Conservation (phyloP, 2,888 invertebrate genomes). For the Caenorhabditis imperialis region DNA sequence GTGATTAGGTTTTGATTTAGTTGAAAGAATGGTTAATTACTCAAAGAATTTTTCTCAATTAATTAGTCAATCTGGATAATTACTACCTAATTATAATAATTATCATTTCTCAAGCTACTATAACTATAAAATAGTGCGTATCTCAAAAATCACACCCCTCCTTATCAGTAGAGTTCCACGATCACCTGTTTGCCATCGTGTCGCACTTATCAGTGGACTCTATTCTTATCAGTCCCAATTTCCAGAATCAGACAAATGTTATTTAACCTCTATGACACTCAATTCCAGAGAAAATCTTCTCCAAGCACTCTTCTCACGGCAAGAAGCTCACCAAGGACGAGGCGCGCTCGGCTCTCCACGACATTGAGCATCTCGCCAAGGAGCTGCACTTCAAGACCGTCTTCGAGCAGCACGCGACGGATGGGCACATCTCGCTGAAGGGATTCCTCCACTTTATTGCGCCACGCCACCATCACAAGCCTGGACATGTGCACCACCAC, state of each 20-base stretch:
- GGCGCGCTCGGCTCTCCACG: conserved; percentile 47
- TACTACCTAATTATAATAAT: too few relatives aligned
- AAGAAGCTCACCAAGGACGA: conserved; percentile 39
- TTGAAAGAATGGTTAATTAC: not conserved
- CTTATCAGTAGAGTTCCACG: too few relatives aligned
- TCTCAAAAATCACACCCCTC: too few relatives aligned
- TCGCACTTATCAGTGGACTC: too few relatives aligned
- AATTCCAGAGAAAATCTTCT: conserved; percentile 47
- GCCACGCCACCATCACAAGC: conserved; percentile 32
- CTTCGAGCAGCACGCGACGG: conserved; percentile 30
- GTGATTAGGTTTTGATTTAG: not conserved
- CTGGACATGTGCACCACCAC: conserved; percentile 44
- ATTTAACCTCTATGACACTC: not conserved
- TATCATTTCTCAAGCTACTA: too few relatives aligned
- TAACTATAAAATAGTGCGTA: too few relatives aligned
- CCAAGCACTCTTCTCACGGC: conserved; percentile 44
- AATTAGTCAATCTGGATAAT: too few relatives aligned
- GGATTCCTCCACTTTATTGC: conserved; percentile 37
- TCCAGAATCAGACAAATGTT: not conserved
- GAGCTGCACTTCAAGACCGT: conserved; percentile 39
- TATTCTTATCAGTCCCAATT: not conserved
- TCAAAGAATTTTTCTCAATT: conserved; percentile 7
- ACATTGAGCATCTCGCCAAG: conserved; percentile 45
- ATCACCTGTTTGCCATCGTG: too few relatives aligned
- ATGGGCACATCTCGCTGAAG: conserved; percentile 36